These are phyloP conservation scores for Pipra filicauda DNA, from an alignment of 2,113 vertebrate genomes.

Conservation along the genomic window DNA sequence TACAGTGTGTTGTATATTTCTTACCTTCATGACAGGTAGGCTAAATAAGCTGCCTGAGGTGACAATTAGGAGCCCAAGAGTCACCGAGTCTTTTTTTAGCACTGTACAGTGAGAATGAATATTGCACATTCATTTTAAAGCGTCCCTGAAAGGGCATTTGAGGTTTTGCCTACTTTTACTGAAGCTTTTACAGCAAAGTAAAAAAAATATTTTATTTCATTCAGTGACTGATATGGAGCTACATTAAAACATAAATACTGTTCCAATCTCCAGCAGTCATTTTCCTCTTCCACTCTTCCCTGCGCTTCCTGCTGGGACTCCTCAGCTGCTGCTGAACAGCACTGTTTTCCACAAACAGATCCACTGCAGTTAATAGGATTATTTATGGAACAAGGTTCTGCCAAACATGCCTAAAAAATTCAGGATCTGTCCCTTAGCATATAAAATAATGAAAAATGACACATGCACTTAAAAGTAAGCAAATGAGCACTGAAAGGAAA, in stretches of 20 bases:
- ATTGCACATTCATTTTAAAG: background rate
- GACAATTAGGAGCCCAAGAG: conserved; percentile 9
- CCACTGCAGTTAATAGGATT: background rate
- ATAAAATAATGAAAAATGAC: conserved; percentile 12
- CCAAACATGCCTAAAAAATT: background rate
- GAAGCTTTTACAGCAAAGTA: background rate
- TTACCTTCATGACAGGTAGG: background rate
- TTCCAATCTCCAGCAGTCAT: background rate
- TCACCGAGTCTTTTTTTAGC: background rate
- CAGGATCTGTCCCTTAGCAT: background rate
- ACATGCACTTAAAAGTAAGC: background rate
- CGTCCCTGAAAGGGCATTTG: background rate
- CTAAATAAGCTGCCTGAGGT: conserved; percentile 24
- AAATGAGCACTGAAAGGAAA: conserved; percentile 6
- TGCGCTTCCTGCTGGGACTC: background rate
- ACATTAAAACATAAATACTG: background rate
- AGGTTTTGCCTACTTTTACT: background rate
- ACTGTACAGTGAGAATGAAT: background rate
- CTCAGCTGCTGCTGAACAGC: background rate
- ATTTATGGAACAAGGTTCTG: conserved; percentile 7
- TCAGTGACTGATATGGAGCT: background rate
- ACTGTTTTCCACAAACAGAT: background rate
- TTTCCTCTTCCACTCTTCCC: background rate
- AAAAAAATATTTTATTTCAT: background rate
- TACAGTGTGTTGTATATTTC: background rate